Base-by-base conservation (phyloP, 2,797 vertebrate species). In the Cottoperca gobio region DNA sequence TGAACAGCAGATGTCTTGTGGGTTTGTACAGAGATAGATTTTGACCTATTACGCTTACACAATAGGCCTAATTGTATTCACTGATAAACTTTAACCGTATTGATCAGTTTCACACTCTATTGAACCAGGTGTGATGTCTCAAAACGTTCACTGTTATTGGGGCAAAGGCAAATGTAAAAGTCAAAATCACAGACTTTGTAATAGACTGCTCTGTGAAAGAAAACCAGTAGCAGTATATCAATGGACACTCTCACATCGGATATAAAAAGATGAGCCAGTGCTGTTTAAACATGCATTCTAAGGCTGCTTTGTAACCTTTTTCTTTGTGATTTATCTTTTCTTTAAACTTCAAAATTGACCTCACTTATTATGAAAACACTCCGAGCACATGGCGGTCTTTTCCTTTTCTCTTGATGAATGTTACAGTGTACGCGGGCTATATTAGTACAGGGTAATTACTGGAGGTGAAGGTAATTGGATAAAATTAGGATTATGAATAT, bases 401-500 rank as follows among this genome's bases (percentile, higher is more conserved):
- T 13, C 3, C 35, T 65, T 39, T 64, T 33, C 5, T 21, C 26
- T 46, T 52, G 37, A 76, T 62, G 16, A 71, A 70, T 24, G 16
- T 42, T 10, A 28, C 28, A 0, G 42, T 63, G 43, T n/a, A 57
- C 14, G 45, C 3, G 1, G 35, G 6, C 21, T 23, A n/a, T 12
- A 37, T 6, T 37, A 57, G 26, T 39, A 12, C 8, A 46, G 58
- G 14, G 39, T 45, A 60, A 69, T 24, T 17, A 49, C 31, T 39
- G 46, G 3, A 66, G 37, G 39, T 61, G 40, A 49, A 14, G 13
- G 31, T 26, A 77, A 24, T 4, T 0, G 12, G 48, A 48, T 43
- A 57, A 57, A 26, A 66, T 55, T 26, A 61, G n/a, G n/a, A n/a
- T n/a, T 64, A n/a, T n/a, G n/a, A 33, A 23, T 57, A 19, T 70